Base-by-base conservation (phyloP, 2,888 invertebrate species). In the Cosmia pyralina region DNA sequence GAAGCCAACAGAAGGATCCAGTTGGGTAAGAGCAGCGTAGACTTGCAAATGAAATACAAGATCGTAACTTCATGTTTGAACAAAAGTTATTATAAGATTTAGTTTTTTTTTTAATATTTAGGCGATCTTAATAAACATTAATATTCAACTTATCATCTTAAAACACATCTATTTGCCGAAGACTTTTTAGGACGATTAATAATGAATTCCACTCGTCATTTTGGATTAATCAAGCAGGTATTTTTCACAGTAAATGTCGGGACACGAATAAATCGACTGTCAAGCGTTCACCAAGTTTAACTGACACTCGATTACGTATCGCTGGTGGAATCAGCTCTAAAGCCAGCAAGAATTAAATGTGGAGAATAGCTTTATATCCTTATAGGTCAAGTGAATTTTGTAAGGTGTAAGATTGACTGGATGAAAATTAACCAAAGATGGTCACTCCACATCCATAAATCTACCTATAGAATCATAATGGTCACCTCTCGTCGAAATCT, bases 241-340 rank as follows among this genome's bases (percentile, higher is more conserved):
- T 81, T 77, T 75, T 67, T 65, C 59, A 11, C 55, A 75, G 62
- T 58, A 44, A 62, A 81, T 53, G 66, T 22, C 41, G 46, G n/a
- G 66, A 66, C 52, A 46, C 46, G 57, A 81, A 77, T 63, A 81
- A 77, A 77, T 77, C 57, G 77, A 75, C 66, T 77, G 81, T 81
- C 77, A 77, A 41, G 28, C 81, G 66, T 75, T 66, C 62, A 66
- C 57, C 66, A 63, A 81, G 75, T 74, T 75, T 48, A 81, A 66
- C 77, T 77, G 77, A 81, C 77, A 63, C 57, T 81, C 81, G 77
- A 81, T 77, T 77, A 77, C 75, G 66, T 81, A 75, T 75, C 77
- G 55, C 2, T 48, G 66, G 66, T 81, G 57, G 34, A 81, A 77
- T 81, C 75, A 53, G 77, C 81, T 67, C 81, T 75, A 63, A 75